phyloP scores from a whole-genome alignment of 2,888 invertebrate species.

The Eilema depressum region DNA sequence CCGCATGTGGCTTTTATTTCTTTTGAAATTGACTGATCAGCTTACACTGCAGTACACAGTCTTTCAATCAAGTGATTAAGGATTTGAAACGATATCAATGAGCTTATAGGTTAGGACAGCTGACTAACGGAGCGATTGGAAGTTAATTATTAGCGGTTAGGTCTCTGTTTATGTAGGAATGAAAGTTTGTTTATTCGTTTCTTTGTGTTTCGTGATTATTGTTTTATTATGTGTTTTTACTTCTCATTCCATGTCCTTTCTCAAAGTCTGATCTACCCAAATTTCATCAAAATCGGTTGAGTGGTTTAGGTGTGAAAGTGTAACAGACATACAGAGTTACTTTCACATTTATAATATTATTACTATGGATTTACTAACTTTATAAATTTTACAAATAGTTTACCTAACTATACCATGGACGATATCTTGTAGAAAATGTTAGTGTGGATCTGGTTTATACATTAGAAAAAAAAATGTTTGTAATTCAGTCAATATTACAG shows the following conservation, averaged over 20 bases:
- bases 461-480: not conserved
- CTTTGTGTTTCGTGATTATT: too few species aligned
- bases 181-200: not conserved
- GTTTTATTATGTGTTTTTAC: too few species aligned
- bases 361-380: too few species aligned
- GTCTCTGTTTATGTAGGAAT: not conserved
- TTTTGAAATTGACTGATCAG: slow-evolving; percentile 48
- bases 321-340: too few species aligned
- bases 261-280: too few species aligned
- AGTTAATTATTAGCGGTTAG: too few species aligned
- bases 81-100: slow-evolving; percentile 21
- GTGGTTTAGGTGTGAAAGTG: too few species aligned
- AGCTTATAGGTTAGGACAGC: not conserved
- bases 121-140: not conserved
- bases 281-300: too few species aligned
- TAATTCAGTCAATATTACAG: not conserved
- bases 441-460: not conserved
- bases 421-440: not conserved
- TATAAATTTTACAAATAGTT: too few species aligned
- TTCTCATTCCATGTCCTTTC: too few species aligned
- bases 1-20: slow-evolving; percentile 71
- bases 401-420: too few species aligned
- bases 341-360: too few species aligned
- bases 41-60: slow-evolving; percentile 41
- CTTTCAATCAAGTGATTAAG: slow-evolving; percentile 50